These are phyloP conservation scores for Botia almorhae DNA, from an alignment of 2,797 vertebrate genomes.

Conservation along the genomic window DNA sequence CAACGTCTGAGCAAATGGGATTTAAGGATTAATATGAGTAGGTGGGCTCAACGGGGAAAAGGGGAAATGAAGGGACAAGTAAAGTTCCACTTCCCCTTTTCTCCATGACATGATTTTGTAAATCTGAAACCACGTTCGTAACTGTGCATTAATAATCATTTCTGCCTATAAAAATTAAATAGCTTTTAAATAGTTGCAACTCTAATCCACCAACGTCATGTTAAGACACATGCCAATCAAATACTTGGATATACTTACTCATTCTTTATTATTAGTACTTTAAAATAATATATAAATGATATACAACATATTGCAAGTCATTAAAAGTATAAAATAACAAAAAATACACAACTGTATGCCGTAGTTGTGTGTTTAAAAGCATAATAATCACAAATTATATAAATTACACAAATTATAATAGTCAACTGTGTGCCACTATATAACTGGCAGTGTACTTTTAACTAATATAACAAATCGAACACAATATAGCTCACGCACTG, in stretches of 20 bases:
- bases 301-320: too few species aligned
- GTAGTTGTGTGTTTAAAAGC: too few species aligned
- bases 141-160: conserved; percentile 3
- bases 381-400: too few species aligned
- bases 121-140: background rate
- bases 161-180: conserved; percentile 22
- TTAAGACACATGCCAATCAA: background rate
- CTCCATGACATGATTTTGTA: conserved; percentile 18
- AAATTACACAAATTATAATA: too few species aligned
- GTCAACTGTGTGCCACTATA: background rate
- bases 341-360: too few species aligned
- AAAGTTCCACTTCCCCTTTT: conserved; percentile 50
- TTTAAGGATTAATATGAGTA: conserved; percentile 62
- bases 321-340: too few species aligned
- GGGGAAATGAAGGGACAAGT: conserved; percentile 55
- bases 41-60: conserved; percentile 58
- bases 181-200: background rate
- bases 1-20: conserved; percentile 72
- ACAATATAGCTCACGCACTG: too few species aligned
- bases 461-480: conserved; percentile 11
- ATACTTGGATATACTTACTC: background rate
- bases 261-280: background rate
- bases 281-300: background rate
- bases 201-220: background rate
- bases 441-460: background rate